Evolutionary conservation across 2,797 vertebrate genomes (phyloP).

Genomic region (Labroides dimidiatus): DNA sequence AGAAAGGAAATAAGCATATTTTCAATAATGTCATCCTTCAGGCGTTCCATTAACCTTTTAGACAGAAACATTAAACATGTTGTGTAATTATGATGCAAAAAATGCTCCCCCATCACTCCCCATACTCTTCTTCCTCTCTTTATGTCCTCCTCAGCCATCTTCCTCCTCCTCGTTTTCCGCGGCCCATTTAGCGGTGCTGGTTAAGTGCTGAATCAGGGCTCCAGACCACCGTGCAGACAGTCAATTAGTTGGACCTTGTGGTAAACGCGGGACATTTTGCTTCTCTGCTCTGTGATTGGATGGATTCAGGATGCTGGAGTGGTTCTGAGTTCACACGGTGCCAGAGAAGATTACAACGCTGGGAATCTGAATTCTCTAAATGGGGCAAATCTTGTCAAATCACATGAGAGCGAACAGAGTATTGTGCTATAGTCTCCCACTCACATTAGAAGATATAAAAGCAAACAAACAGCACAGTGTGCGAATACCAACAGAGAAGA

Average conservation of each 20-base stretch:
- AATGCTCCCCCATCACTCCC: conserved; percentile 16
- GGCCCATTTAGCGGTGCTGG: conserved; percentile 45
- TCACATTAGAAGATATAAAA: conserved; percentile 19
- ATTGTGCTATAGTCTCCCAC: conserved; percentile 37
- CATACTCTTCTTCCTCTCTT: conserved; percentile 28
- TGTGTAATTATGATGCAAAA: conserved; percentile 30
- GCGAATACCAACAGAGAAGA: conserved; percentile 2
- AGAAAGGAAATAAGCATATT: conserved; percentile 9
- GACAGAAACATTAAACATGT: conserved; percentile 23
- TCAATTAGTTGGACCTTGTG: conserved; percentile 65
- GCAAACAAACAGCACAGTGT: conserved; percentile 44
- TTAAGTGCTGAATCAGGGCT: conserved; percentile 73
- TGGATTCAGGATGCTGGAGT: conserved; percentile 46
- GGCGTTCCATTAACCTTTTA: conserved; percentile 24
- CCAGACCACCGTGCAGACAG: conserved; percentile 36
- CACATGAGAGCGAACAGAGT: conserved; percentile 26
- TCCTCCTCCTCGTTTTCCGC: conserved; percentile 24
- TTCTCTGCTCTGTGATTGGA: conserved; percentile 45
- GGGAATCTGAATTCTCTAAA: conserved; percentile 63
- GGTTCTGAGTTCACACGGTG: conserved; percentile 37
- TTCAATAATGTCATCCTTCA: conserved; percentile 17
- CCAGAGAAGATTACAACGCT: conserved; percentile 59
- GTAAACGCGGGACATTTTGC: conserved; percentile 55
- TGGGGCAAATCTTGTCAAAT: conserved; percentile 59
- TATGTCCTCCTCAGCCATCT: conserved; percentile 30